Evolutionary conservation across 1,140 invertebrate genomes (phyloP).

Genomic region (Lordiphosa clarofinis): DNA sequence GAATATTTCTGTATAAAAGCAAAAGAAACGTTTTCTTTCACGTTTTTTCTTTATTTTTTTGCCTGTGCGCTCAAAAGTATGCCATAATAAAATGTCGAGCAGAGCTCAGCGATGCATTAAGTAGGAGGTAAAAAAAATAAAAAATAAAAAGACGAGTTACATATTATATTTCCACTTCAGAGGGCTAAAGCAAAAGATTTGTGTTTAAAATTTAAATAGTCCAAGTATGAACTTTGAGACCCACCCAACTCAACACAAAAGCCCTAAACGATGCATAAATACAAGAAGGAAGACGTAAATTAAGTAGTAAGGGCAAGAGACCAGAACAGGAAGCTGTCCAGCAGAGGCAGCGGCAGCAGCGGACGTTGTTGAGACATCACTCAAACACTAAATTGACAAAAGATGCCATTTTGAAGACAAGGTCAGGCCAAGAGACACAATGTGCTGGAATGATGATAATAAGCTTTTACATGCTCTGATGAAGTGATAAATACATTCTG

Average conservation of each 20-base stretch:
- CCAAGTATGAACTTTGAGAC: constrained; percentile 18
- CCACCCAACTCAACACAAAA: constrained; percentile 14
- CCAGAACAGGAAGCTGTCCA: constrained; percentile 47
- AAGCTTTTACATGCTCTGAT: constrained; percentile 63
- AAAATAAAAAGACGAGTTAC: background rate
- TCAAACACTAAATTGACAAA: constrained; percentile 66
- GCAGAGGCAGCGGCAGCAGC: constrained; percentile 18
- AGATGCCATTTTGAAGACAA: constrained; percentile 38
- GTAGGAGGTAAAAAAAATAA: background rate
- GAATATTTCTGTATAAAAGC: constrained; percentile 8
- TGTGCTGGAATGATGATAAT: constrained; percentile 47
- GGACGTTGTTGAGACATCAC: constrained; percentile 37
- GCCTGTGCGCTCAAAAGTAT: constrained; percentile 62
- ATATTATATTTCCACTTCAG: background rate
- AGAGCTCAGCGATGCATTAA: constrained; percentile 35
- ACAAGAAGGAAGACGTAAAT: constrained; percentile 39
- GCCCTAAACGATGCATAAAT: constrained; percentile 47
- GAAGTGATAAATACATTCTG: constrained; percentile 74
- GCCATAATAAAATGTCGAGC: constrained; percentile 55
- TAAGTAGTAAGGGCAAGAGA: constrained; percentile 40
- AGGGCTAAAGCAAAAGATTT: background rate
- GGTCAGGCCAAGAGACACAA: constrained; percentile 37
- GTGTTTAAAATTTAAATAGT: too few species aligned
- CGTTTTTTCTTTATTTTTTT: constrained; percentile 42
- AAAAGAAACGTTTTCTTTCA: background rate